Conservation (phyloP, 1,140 invertebrate species). For the Drosophila pseudoobscura region DNA sequence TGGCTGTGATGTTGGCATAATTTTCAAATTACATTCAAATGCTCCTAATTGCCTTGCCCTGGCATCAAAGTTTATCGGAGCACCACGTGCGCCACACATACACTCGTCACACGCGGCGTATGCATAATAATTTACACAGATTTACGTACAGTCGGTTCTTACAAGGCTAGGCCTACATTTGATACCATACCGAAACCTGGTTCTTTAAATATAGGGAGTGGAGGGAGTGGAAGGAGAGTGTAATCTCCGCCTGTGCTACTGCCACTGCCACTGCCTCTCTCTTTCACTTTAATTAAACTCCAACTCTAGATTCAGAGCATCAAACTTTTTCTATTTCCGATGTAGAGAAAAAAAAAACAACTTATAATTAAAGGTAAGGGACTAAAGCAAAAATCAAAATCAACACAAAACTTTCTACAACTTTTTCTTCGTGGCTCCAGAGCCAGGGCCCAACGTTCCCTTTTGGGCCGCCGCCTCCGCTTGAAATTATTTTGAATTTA, state of each 20-base stretch:
- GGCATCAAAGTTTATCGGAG: conserved; percentile 48
- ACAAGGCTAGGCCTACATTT: too few relatives aligned
- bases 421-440: conserved; percentile 40
- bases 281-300: conserved; percentile 72
- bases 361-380: conserved; percentile 74
- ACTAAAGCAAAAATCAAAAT: conserved; percentile 35
- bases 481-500: conserved; percentile 62
- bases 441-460: conserved; percentile 14
- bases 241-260: neutral
- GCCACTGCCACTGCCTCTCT: neutral
- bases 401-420: conserved; percentile 46
- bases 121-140: conserved; percentile 28
- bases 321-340: conserved; percentile 71
- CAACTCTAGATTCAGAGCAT: conserved; percentile 32
- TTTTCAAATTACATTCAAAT: conserved; percentile 69
- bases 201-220: too few relatives aligned
- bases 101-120: conserved; percentile 12
- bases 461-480: neutral
- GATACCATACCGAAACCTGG: too few relatives aligned
- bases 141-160: too few relatives aligned
- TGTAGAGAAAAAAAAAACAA: conserved; percentile 52
- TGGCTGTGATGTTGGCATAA: conserved; percentile 67
- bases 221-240: neutral
- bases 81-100: conserved; percentile 35
- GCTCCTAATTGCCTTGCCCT: conserved; percentile 53